These are phyloP conservation scores for Aselliscus stoliczkanus DNA, from an alignment of 2,797 vertebrate genomes.

Conservation along the genomic window DNA sequence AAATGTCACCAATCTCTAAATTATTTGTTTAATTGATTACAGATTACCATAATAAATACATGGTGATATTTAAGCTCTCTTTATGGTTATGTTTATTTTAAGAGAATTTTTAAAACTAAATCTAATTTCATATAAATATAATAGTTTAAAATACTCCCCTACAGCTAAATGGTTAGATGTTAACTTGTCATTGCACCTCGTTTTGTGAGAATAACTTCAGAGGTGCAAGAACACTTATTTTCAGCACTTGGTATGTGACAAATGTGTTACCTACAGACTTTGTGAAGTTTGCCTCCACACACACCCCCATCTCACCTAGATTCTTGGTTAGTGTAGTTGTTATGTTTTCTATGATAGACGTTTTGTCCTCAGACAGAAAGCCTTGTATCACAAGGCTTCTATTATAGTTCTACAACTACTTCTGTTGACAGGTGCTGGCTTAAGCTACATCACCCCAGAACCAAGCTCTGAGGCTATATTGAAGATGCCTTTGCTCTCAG, in stretches of 20 bases:
- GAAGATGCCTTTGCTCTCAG: not conserved
- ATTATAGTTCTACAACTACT: not conserved
- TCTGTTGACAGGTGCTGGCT: not conserved
- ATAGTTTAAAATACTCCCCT: conserved; percentile 21
- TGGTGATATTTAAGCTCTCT: not conserved
- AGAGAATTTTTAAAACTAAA: not conserved
- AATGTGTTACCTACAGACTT: conserved; percentile 49
- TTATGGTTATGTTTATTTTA: not conserved
- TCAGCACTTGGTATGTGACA: conserved; percentile 60
- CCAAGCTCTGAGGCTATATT: not conserved
- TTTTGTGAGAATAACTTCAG: conserved; percentile 44
- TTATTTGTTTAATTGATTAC: not conserved
- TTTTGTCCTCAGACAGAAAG: conserved; percentile 34
- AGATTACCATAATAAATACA: not conserved
- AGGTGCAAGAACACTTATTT: conserved; percentile 75
- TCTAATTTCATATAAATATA: conserved; percentile 39
- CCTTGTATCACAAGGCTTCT: not conserved
- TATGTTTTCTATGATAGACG: conserved; percentile 35
- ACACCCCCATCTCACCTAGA: not conserved
- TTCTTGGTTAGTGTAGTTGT: conserved; percentile 34
- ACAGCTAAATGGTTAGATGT: conserved; percentile 42
- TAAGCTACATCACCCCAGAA: not conserved
- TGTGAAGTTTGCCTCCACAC: conserved; percentile 21
- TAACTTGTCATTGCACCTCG: conserved; percentile 22
- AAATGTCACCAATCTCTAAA: not conserved